These are phyloP conservation scores for Sitta europaea DNA, from an alignment of 2,113 vertebrate genomes.

Conservation along the genomic window DNA sequence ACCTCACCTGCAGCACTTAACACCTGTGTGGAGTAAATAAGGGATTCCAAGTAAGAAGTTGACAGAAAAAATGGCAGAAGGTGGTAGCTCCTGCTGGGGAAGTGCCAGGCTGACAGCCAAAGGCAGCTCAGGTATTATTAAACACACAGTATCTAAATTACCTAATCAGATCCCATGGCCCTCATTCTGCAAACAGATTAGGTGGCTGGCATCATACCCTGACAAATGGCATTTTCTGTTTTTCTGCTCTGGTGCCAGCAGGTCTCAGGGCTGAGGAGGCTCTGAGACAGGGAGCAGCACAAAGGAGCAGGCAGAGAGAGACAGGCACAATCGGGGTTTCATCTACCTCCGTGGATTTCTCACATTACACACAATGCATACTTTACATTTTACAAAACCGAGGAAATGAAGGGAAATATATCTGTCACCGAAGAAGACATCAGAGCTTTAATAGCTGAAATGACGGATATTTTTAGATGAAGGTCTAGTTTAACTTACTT, in stretches of 20 bases:
- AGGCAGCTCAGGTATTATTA: conserved; percentile 11
- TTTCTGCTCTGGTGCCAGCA: conserved; percentile 73
- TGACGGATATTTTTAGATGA: conserved; percentile 69
- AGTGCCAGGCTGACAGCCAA: conserved; percentile 27
- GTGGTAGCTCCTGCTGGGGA: neutral
- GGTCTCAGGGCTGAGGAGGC: conserved; percentile 71
- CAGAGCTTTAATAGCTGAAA: conserved; percentile 61
- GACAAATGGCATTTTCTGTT: conserved; percentile 50
- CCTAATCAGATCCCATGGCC: conserved; percentile 37
- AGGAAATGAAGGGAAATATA: conserved; percentile 70
- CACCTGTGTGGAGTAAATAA: neutral
- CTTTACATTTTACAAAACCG: conserved; percentile 51
- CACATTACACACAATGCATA: conserved; percentile 67
- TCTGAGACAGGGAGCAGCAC: conserved; percentile 41
- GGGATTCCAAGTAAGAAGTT: neutral
- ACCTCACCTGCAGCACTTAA: neutral
- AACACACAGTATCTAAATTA: conserved; percentile 54
- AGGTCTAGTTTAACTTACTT: conserved; percentile 66
- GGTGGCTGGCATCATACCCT: conserved; percentile 70
- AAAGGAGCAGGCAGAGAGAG: conserved; percentile 47
- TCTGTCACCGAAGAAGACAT: conserved; percentile 62
- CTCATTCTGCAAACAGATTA: conserved; percentile 66
- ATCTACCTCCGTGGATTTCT: conserved; percentile 66
- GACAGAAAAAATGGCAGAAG: neutral
- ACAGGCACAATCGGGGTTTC: conserved; percentile 67